A percentile compares a stretch with the other conserved stretches of the same genome.
Evolutionary conservation across 2,797 vertebrate genomes (phyloP).

Genomic region (Telmatherina bonti): DNA sequence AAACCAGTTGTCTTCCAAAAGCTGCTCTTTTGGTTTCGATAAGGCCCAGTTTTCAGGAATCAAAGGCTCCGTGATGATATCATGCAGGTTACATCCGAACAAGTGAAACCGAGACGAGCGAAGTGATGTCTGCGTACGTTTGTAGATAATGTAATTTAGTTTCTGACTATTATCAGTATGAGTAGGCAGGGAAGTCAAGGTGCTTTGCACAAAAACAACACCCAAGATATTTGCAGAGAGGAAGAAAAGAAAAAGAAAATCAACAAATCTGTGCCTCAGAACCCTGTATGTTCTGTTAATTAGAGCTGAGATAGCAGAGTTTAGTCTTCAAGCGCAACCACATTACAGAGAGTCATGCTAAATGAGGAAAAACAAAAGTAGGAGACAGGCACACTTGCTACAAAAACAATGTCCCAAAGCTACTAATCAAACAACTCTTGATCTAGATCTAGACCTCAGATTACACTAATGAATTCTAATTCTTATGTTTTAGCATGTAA

Average conservation of each 20-base stretch:
- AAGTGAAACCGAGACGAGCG: slow-evolving; percentile 23
- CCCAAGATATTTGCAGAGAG: slow-evolving; percentile 47
- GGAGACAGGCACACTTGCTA: slow-evolving; percentile 77
- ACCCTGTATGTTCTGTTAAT: slow-evolving; percentile 72
- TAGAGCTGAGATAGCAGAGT: slow-evolving; percentile 76
- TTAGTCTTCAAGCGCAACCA: slow-evolving; percentile 77
- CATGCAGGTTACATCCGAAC: slow-evolving; percentile 30
- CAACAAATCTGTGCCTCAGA: slow-evolving; percentile 72
- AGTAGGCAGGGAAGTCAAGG: slow-evolving; percentile 33
- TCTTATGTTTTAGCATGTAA: slow-evolving; percentile 86
- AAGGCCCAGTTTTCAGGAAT: slow-evolving; percentile 68
- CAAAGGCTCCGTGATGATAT: slow-evolving; percentile 15
- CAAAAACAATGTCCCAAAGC: slow-evolving; percentile 84
- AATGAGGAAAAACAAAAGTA: slow-evolving; percentile 81
- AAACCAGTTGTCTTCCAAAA: slow-evolving; percentile 31
- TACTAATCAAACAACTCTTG: slow-evolving; percentile 86
- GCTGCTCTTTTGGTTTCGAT: slow-evolving; percentile 41
- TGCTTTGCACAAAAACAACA: slow-evolving; percentile 63
- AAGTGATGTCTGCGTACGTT: slow-evolving; percentile 30
- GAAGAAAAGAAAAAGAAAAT: slow-evolving; percentile 34
- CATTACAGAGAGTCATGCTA: slow-evolving; percentile 76
- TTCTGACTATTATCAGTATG: slow-evolving; percentile 32
- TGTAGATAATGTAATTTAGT: slow-evolving; percentile 26
- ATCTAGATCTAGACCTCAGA: slow-evolving; percentile 85
- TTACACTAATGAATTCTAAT: slow-evolving; percentile 88